Evolutionary conservation across 1,140 invertebrate species (phyloP).

Genomic region (Pseudachorutes palmiensis): DNA sequence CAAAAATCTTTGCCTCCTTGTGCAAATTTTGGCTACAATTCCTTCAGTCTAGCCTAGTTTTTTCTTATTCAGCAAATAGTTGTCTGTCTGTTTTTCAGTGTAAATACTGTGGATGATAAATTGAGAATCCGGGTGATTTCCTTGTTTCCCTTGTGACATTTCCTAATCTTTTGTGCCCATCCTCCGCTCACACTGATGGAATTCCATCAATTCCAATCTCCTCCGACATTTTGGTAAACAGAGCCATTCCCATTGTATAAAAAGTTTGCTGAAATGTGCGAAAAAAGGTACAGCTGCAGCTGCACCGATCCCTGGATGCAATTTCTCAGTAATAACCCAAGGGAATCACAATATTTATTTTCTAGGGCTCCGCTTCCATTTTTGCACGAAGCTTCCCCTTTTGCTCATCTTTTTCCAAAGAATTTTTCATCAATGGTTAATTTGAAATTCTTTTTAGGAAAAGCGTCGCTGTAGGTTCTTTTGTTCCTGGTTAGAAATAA

Average conservation of each 20-base stretch:
- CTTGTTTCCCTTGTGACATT: neutral
- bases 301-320: neutral
- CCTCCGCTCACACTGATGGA: neutral
- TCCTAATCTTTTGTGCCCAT: neutral
- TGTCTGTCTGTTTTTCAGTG: no score
- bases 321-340: neutral
- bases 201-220: neutral
- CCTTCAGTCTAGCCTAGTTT: neutral
- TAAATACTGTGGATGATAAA: neutral
- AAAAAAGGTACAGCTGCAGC: neutral
- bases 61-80: neutral
- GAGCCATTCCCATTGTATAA: neutral
- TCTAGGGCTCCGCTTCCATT: neutral
- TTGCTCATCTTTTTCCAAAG: neutral
- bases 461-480: neutral
- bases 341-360: neutral
- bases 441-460: neutral
- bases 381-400: neutral
- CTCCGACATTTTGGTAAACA: no score
- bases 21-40: neutral
- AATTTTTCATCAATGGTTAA: neutral
- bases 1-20: neutral
- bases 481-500: no score
- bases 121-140: neutral
- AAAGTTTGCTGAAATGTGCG: neutral